These are phyloP conservation scores for Melierax canorus DNA, from an alignment of 2,113 vertebrate genomes.

Conservation along the genomic window DNA sequence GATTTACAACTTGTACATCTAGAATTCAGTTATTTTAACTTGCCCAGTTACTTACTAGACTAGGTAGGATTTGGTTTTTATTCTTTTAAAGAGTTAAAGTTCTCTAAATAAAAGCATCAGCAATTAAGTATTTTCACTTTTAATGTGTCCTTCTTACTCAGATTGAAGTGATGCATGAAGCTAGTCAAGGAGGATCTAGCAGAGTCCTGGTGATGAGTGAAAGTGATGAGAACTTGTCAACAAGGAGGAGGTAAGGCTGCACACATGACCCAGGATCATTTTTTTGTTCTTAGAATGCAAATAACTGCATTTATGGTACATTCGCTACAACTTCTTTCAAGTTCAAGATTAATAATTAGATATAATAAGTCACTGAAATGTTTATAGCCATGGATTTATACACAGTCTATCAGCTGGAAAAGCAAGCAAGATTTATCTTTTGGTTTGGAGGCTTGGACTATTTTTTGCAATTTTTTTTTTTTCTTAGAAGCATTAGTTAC, in stretches of 20 bases:
- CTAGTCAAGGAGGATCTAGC: conserved; percentile 82
- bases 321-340: background rate
- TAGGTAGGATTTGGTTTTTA: background rate
- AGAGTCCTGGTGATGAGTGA: conserved; percentile 75
- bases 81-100: background rate
- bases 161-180: conserved; percentile 93
- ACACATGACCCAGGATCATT: background rate
- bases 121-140: background rate
- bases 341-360: background rate
- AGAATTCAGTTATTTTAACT: background rate
- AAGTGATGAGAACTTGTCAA: conserved; percentile 83
- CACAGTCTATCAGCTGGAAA: background rate
- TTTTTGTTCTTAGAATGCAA: background rate
- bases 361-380: background rate
- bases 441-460: background rate
- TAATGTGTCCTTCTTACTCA: conserved; percentile 50
- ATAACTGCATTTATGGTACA: background rate
- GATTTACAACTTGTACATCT: background rate
- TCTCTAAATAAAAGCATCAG: background rate
- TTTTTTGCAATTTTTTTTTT: too few relatives aligned
- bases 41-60: background rate
- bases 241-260: conserved; percentile 81
- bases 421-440: background rate
- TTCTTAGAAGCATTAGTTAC: background rate
- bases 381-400: background rate